Base-by-base conservation (phyloP, 1,140 invertebrate genomes). In the Philopotamus ludificatus region DNA sequence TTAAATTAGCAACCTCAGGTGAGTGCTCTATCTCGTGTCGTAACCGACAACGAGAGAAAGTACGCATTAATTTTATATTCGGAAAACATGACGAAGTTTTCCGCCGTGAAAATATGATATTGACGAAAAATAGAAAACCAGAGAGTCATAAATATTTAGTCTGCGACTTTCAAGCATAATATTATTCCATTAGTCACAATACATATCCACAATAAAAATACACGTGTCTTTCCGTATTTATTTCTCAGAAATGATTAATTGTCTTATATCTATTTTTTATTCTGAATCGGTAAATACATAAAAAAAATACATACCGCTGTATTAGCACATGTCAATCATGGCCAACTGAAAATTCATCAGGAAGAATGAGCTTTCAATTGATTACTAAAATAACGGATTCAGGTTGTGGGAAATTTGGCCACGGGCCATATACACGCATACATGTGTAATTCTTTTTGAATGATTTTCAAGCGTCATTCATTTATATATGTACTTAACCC, bases 401-500 rank as follows among this genome's bases (percentile, higher is more conserved):
- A 16, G 18, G 7, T 47, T 47, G 4, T 47, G 15, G 44, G 12
- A 47, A 47, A 47, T 16, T 47, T 57, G 53, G 53, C 53, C 25
- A 26, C 25, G 15, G 25, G 53, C 53, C 53, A n/a, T n/a, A n/a
- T n/a, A n/a, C n/a, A n/a, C n/a, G n/a, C n/a, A n/a, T n/a, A n/a
- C n/a, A n/a, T 20, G 53, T 9, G 15, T 15, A 57, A n/a, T 57
- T 57, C 25, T 26, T 62, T 50, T 25, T 63, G 60, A 63, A 63
- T 63, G 60, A 53, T 51, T 26, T 28, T 63, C 18, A 15, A 7
- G 16, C 45, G 60, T 63, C 60, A 63, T 63, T 63, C 60, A 63
- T 63, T 49, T 23, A 4, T 44, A 44, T 44, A n/a, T n/a, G n/a
- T n/a, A n/a, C n/a, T n/a, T n/a, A n/a, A n/a, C n/a, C n/a, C n/a